These are phyloP conservation scores for Bettongia penicillata DNA, from an alignment of 2,113 vertebrate genomes.

Conservation along the genomic window DNA sequence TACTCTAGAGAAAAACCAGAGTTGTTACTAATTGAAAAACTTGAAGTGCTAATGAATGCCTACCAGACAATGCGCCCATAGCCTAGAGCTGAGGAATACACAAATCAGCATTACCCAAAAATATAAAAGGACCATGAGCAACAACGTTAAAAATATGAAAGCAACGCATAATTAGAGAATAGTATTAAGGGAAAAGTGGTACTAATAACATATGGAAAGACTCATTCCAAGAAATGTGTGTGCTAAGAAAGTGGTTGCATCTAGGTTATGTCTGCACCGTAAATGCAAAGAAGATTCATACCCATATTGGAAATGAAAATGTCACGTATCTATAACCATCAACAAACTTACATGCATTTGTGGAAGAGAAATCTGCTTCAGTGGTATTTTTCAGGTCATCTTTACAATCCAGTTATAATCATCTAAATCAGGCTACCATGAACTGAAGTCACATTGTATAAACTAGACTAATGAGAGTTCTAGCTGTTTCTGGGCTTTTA, in stretches of 20 bases:
- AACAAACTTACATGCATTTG: not conserved
- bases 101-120: not conserved
- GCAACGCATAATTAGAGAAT: not conserved
- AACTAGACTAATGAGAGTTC: constrained; percentile 38
- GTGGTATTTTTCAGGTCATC: constrained; percentile 5
- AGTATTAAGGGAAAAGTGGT: constrained; percentile 1
- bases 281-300: not conserved
- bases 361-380: constrained; percentile 25
- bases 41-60: constrained; percentile 2
- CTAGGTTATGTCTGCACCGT: not conserved
- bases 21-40: constrained; percentile 33
- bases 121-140: constrained; percentile 21
- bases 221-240: not conserved
- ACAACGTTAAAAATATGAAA: constrained; percentile 43
- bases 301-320: not conserved
- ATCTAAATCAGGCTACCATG: constrained; percentile 25
- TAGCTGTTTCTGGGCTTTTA: constrained; percentile 27
- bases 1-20: constrained; percentile 5
- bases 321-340: not conserved
- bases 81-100: constrained; percentile 10
- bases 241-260: not conserved
- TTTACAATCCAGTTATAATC: constrained; percentile 44
- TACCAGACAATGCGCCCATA: not conserved
- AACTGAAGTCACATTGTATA: constrained; percentile 42
- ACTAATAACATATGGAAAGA: constrained; percentile 21